phyloP scores from a whole-genome alignment of 2,888 invertebrate species.

The Microchrysa polita region DNA sequence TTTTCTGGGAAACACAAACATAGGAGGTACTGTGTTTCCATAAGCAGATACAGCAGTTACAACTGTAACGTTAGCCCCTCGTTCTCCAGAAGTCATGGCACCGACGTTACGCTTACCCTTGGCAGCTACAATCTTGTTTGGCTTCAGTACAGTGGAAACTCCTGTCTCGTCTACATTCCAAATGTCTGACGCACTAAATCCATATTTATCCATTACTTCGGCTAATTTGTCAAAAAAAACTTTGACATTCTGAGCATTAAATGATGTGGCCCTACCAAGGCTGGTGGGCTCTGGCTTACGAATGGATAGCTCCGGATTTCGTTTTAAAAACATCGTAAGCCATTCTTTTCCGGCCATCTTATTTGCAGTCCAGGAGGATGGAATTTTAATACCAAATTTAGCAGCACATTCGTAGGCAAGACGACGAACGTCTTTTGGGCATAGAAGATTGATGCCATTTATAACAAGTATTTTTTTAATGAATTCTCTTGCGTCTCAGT shows the following conservation, averaged over 20 bases:
- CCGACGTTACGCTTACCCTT: conserved; percentile 60
- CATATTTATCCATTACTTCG: conserved; percentile 52
- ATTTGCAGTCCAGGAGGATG: conserved; percentile 15
- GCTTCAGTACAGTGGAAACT: conserved; percentile 54
- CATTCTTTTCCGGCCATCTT: conserved; percentile 14
- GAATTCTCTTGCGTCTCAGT: too few relatives aligned
- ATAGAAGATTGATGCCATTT: too few relatives aligned
- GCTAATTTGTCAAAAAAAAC: conserved; percentile 54
- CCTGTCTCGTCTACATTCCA: conserved; percentile 55
- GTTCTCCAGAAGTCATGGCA: conserved; percentile 57
- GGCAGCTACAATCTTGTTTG: conserved; percentile 52
- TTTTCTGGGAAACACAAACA: conserved; percentile 56
- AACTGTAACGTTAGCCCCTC: conserved; percentile 56
- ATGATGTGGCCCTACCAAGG: conserved; percentile 53
- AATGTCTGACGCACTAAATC: conserved; percentile 50
- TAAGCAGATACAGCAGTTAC: conserved; percentile 54
- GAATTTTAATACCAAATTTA: too few relatives aligned
- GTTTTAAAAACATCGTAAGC: conserved; percentile 7
- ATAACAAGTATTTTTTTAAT: too few relatives aligned
- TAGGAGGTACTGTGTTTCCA: conserved; percentile 57
- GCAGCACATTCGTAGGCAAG: too few relatives aligned
- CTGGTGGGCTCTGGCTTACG: conserved; percentile 2
- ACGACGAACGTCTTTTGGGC: too few relatives aligned
- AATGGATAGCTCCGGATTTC: background rate
- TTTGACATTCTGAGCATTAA: conserved; percentile 53